phyloP scores from a whole-genome alignment of 2,113 vertebrate genomes.

The Oostethus manadensis region DNA sequence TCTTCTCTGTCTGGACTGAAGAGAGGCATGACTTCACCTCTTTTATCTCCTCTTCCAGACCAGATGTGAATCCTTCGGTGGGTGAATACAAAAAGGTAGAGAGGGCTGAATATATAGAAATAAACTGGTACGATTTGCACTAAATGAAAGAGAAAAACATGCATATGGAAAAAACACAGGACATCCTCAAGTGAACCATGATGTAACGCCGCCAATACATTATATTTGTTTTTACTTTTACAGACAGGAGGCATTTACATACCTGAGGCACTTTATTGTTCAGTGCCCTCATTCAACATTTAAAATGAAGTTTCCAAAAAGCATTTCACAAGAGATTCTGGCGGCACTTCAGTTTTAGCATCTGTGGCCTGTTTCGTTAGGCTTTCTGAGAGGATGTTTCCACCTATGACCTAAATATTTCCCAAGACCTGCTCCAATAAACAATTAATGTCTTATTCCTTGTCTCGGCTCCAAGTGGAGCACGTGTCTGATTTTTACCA shows the following conservation, averaged over 20 bases:
- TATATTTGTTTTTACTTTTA: slow-evolving; percentile 23
- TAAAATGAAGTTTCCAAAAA: slow-evolving; percentile 37
- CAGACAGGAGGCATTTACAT: slow-evolving; percentile 2
- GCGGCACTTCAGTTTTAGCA: slow-evolving; percentile 23
- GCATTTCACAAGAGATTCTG: slow-evolving; percentile 34
- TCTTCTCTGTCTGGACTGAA: slow-evolving; percentile 80
- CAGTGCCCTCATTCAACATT: slow-evolving; percentile 20
- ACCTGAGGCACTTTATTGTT: slow-evolving; percentile 29
- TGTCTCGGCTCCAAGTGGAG: slow-evolving; percentile 25
- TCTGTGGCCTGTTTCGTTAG: slow-evolving; percentile 29
- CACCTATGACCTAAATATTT: slow-evolving; percentile 63
- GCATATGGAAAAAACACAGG: slow-evolving; percentile 1
- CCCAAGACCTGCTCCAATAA: slow-evolving; percentile 45
- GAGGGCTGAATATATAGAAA: neutral
- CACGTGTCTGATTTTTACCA: neutral
- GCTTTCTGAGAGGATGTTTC: slow-evolving; percentile 56
- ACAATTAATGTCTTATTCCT: slow-evolving; percentile 32
- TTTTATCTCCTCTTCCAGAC: slow-evolving; percentile 83
- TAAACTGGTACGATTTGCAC: too few relatives aligned
- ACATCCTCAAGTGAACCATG: slow-evolving; percentile 16
- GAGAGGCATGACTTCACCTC: slow-evolving; percentile 75
- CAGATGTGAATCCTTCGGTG: slow-evolving; percentile 72
- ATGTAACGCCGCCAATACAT: slow-evolving; percentile 13
- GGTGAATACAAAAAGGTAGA: neutral
- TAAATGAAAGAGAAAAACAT: neutral